Base-by-base conservation (phyloP, 2,113 vertebrate species). In the Brachyhypopomus gauderio region DNA sequence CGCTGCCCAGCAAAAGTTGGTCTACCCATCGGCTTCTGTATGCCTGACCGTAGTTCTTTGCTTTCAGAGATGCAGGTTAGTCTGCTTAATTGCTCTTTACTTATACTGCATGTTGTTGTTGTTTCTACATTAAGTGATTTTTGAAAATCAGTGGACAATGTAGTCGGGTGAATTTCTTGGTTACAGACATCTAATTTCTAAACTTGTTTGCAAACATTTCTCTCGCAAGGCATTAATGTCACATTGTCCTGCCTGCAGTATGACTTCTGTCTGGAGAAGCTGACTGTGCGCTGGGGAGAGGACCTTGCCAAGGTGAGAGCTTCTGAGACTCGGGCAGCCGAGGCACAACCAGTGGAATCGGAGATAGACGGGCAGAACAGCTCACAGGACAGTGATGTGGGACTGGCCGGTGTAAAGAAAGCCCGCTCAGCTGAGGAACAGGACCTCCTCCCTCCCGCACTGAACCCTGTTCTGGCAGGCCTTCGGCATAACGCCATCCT, bases 1-100 rank as follows among this genome's bases (percentile, higher is more conserved):
- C 95, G 92, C 91, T 95, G 90, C 82, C 98, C 98, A 74, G 94
- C 95, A 14, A 98, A 98, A 93, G 96, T 99, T 88, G 97, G 97
- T 83, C 89, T 97, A 45, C 97, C 97, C 71, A 93, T 98, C 80
- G 98, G 96, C 86, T 97, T 99, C 91, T 94, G 91, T 85, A 83
- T 96, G 63, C 91, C 95, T 56, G 95, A 97, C 88, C 94, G 91
- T 84, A 81, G 89, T 78, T 90, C 94, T 78, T 88, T 95, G 89
- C 87, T 97, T 80, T 86, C 87, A 76, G 93, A 96, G 84, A 87
- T 92, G 81, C 92, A 96, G 93, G 97, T 98, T 84, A 91, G 94
- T 89, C 14, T 8, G 8, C 16, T 60, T 67, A 55, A 5, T 71
- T 55, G 1, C 1, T 52, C 22, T 83, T 76, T 83, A 30, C 30